Evolutionary conservation across 2,113 vertebrate species (phyloP).

Genomic region (Centropus unirufus): DNA sequence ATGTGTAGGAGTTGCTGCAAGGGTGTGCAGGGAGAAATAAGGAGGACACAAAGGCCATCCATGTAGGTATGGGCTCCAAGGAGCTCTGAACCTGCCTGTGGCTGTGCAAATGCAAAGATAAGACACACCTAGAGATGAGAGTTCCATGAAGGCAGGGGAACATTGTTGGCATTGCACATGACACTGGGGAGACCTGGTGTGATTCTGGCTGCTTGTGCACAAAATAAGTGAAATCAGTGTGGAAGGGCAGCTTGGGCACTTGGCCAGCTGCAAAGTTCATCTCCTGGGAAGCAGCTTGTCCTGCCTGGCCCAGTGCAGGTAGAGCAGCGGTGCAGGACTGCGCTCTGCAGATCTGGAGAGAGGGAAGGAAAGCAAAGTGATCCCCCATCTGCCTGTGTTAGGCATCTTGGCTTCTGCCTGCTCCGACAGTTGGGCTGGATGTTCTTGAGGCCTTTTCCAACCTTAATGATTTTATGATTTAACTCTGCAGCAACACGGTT

Average conservation of each 20-base stretch:
- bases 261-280: neutral
- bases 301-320: neutral
- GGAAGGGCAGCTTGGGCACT: neutral
- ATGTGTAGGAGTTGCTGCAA: neutral
- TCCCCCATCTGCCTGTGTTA: neutral
- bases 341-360: neutral
- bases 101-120: neutral
- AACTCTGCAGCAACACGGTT: neutral
- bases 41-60: neutral
- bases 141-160: neutral
- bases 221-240: neutral
- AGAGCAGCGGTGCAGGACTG: neutral
- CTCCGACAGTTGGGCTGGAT: neutral
- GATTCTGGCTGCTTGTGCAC: neutral
- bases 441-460: too few relatives aligned
- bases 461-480: too few relatives aligned
- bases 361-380: neutral
- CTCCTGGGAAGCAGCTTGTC: neutral
- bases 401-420: neutral
- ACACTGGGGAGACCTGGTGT: neutral
- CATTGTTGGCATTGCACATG: accelerated
- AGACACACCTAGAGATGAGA: neutral
- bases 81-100: neutral
- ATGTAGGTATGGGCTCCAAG: neutral
- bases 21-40: neutral